phyloP scores from a whole-genome alignment of 2,113 vertebrate species.

The Pelobates fuscus region DNA sequence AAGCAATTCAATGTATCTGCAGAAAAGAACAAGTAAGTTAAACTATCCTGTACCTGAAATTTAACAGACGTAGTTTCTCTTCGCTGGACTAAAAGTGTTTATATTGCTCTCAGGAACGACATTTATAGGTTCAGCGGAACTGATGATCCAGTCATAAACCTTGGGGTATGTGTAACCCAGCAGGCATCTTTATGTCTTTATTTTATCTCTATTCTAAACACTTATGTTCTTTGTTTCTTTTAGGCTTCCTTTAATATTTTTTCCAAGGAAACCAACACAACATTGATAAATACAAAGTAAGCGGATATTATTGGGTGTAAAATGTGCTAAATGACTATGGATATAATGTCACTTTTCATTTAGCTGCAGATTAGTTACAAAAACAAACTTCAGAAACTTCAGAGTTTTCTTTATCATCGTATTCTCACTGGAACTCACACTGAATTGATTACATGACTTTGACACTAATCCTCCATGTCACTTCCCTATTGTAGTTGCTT shows the following conservation, averaged over 20 bases:
- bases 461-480: no score
- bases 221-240: not conserved
- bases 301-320: no score
- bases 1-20: constrained; percentile 58
- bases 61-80: not conserved
- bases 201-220: not conserved
- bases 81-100: constrained; percentile 22
- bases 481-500: no score
- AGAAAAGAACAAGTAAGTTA: constrained; percentile 62
- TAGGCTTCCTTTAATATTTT: constrained; percentile 7
- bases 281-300: not conserved
- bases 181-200: not conserved
- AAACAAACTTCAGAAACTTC: no score
- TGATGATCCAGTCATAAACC: constrained; percentile 73
- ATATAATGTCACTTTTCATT: no score
- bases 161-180: constrained; percentile 67
- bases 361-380: no score
- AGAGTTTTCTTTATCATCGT: no score
- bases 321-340: no score
- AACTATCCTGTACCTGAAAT: not conserved
- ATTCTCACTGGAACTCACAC: no score
- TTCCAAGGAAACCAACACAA: not conserved
- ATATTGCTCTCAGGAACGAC: constrained; percentile 67
- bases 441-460: no score
- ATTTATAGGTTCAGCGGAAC: constrained; percentile 68